Evolutionary conservation across 1,140 invertebrate species (phyloP).

Genomic region (Lepidotrigona ventralis): DNA sequence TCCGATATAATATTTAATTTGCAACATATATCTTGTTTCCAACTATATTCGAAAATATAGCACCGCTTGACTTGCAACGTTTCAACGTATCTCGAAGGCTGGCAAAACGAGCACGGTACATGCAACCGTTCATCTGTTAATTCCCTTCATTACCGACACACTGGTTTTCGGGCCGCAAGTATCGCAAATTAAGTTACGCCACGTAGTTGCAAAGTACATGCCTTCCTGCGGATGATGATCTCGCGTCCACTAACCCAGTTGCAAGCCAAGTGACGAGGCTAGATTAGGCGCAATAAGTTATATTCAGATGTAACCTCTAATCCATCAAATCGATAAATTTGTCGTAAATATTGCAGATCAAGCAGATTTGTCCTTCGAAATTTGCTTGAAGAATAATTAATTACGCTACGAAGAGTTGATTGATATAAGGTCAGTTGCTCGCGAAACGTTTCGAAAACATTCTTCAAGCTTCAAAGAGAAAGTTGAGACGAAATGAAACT

Average conservation of each 20-base stretch:
- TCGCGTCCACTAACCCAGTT: conserved; percentile 59
- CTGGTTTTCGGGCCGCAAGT: conserved; percentile 33
- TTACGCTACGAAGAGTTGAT: no score
- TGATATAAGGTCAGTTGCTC: no score
- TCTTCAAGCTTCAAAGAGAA: no score
- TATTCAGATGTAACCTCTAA: conserved; percentile 33
- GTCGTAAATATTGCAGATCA: no score
- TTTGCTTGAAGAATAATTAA: no score
- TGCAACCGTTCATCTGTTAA: conserved; percentile 22
- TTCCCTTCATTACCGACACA: conserved; percentile 46
- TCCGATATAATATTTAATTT: neutral
- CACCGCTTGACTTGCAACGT: neutral
- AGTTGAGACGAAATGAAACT: no score
- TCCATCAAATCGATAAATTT: conserved; percentile 13
- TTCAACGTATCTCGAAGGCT: neutral
- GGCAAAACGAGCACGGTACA: neutral
- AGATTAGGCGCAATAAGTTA: conserved; percentile 55
- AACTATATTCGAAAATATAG: neutral
- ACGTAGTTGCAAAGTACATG: conserved; percentile 54
- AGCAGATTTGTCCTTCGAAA: no score
- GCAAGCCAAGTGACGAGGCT: conserved; percentile 46
- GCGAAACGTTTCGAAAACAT: no score
- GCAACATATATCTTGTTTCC: neutral
- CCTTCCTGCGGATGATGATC: conserved; percentile 52
- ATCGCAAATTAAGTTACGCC: conserved; percentile 47